These are phyloP conservation scores for Daboia siamensis DNA, from an alignment of 2,113 vertebrate species.

Conservation along the genomic window DNA sequence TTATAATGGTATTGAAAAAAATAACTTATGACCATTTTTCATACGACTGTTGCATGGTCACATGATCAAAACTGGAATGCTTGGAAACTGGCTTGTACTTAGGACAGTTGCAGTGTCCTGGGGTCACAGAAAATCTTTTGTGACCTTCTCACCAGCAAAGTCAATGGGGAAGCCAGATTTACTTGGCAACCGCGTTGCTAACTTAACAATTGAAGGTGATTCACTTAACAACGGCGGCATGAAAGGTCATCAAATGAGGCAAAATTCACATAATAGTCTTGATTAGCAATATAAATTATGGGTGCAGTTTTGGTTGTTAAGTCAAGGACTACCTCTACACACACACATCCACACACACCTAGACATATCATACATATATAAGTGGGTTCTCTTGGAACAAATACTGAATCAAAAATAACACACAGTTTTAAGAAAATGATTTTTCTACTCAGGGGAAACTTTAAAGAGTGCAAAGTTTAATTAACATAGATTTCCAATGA, in stretches of 20 bases:
- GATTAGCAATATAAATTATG: neutral
- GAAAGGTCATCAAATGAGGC: too few relatives aligned
- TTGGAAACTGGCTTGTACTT: too few relatives aligned
- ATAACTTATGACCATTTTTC: too few relatives aligned
- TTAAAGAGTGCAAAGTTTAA: neutral
- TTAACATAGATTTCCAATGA: neutral
- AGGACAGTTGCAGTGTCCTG: too few relatives aligned
- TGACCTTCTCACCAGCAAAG: neutral
- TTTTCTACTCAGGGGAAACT: neutral
- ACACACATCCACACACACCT: neutral
- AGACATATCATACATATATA: neutral
- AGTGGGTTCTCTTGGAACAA: neutral
- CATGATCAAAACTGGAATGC: too few relatives aligned
- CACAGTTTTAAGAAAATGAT: neutral
- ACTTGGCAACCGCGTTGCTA: neutral
- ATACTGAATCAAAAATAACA: neutral
- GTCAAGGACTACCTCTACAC: neutral
- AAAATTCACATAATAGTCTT: neutral
- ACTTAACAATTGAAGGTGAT: neutral
- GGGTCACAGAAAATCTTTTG: neutral
- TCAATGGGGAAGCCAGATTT: neutral
- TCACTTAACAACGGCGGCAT: too few relatives aligned
- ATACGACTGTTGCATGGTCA: too few relatives aligned
- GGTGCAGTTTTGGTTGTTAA: neutral
- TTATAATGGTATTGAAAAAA: too few relatives aligned